Base-by-base conservation (phyloP, 2,888 invertebrate genomes). In the Schrankia costaestrigalis region DNA sequence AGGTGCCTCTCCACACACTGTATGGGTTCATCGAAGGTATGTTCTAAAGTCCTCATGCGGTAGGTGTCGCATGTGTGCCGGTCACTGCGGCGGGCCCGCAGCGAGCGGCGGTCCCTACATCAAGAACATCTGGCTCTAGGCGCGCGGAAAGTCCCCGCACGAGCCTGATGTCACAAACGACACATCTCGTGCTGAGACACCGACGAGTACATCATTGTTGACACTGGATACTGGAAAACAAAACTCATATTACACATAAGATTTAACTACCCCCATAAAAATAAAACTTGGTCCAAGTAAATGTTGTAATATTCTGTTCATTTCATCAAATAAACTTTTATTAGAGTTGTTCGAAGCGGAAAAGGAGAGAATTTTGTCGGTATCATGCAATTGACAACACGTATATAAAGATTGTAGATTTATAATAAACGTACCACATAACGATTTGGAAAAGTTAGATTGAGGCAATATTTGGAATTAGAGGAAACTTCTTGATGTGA, bases 111-210 rank as follows among this genome's bases (percentile, higher is more conserved):
- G 29, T 68, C 75, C 39, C 78, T 71, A 52, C 85, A 84, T 85
- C 86, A 83, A 59, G 86, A 83, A 43, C 83, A 85, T 0, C 84
- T 69, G 1, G 74, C 55, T 35, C 85, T 75, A 24, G 76, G 70
- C 12, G 72, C 69, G 9, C 81, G 75, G 47, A 81, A 74, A 2
- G 75, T 71, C 11, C 86, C 82, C 54, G 82, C 79, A 46, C 89
- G 80, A 29, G 88, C 87, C 60, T 90, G 90, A 52, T 90, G 91
- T 91, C 91, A 92, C 90, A 91, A 90, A n/a, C 90, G 89, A 70
- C 91, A 91, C 78, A 91, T 88, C 69, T 91, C 92, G 56, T 91
- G 91, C 63, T 91, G 91, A 22, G 90, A 89, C 41, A 91, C 91
- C 23, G 91, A 91, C 9, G 91, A 90, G 68, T 92, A 92, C 81